Evolutionary conservation across 2,797 vertebrate species (phyloP).

Genomic region (Parambassis ranga): DNA sequence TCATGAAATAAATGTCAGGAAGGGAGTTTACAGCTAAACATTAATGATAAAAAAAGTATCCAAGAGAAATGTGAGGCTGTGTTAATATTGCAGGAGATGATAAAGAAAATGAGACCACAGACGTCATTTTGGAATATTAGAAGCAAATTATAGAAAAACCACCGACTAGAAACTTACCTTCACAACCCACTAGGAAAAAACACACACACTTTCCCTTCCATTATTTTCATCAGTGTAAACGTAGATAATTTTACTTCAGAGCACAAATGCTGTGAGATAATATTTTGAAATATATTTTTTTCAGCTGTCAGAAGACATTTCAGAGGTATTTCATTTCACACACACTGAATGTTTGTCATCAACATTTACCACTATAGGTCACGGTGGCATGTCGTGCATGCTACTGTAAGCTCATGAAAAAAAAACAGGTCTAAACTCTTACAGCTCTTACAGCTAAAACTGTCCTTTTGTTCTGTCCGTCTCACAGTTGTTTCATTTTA

Average conservation of each 20-base stretch:
- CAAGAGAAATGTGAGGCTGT: constrained; percentile 31
- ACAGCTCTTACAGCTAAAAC: constrained; percentile 46
- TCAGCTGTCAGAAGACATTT: constrained; percentile 86
- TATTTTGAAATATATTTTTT: constrained; percentile 84
- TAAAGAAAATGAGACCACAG: constrained; percentile 1
- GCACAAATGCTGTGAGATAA: constrained; percentile 76
- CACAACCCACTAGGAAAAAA: constrained; percentile 9
- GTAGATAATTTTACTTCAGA: constrained; percentile 48
- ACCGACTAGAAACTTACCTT: neutral
- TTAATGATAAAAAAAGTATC: constrained; percentile 17
- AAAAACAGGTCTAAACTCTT: constrained; percentile 50
- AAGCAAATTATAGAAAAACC: neutral
- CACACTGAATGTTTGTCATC: constrained; percentile 82
- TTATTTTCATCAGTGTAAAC: constrained; percentile 28
- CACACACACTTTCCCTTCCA: constrained; percentile 8
- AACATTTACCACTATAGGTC: constrained; percentile 73
- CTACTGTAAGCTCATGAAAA: constrained; percentile 61
- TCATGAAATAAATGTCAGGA: constrained; percentile 32
- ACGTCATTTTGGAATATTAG: neutral
- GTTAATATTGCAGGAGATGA: constrained; percentile 13
- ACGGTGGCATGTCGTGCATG: constrained; percentile 84
- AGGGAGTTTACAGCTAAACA: constrained; percentile 27
- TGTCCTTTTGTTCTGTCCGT: constrained; percentile 68
- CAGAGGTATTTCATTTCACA: constrained; percentile 84
- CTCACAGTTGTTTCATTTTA: constrained; percentile 65